Base-by-base conservation (phyloP, 2,888 invertebrate species). In the Meta bourneti region DNA sequence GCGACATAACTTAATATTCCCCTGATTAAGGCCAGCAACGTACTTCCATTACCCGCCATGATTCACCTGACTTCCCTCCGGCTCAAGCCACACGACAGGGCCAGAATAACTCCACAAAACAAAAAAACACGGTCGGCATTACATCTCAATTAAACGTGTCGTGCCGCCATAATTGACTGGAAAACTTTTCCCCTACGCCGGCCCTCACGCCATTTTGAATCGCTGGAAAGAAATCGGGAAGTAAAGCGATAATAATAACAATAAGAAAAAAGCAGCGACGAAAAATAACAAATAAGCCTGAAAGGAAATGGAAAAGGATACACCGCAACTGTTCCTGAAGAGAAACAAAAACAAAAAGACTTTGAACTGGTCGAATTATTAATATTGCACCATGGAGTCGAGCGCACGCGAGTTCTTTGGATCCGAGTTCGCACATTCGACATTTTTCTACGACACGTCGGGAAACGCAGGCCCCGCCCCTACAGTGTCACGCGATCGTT, bases 231-330 rank as follows among this genome's bases (percentile, higher is more conserved):
- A 74, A 54, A 19, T n/a, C 69, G 34, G 16, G 34, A 34, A 34
- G 34, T 34, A 34, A 34, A 34, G 34, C 34, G 34, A 34, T 34
- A 34, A 9, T 13, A 71, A 51, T 49, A 71, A 70, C 49, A n/a
- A 71, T n/a, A 82, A 20, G 13, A 54, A 81, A 49, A 70, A 20
- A 74, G 80, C 79, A 2, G 70, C 78, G 72, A 16, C 80, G 87
- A 87, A 87, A 87, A 79, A 87, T 80, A 80, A 87, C 72, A 87
- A 87, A 87, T 79, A 87, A 79, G 52, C 80, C 70, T 54, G 71
- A 85, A 80, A 80, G 86, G 87, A 87, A 87, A 87, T 87, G 87
- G 87, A 87, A 83, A 79, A 61, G 79, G 79, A 79, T 81, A 81
- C 70, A 71, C 69, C 49, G 34, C 34, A 81, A 49, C 70, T 69